Conservation (phyloP, 1,140 invertebrate species). For the Sipha flava region DNA sequence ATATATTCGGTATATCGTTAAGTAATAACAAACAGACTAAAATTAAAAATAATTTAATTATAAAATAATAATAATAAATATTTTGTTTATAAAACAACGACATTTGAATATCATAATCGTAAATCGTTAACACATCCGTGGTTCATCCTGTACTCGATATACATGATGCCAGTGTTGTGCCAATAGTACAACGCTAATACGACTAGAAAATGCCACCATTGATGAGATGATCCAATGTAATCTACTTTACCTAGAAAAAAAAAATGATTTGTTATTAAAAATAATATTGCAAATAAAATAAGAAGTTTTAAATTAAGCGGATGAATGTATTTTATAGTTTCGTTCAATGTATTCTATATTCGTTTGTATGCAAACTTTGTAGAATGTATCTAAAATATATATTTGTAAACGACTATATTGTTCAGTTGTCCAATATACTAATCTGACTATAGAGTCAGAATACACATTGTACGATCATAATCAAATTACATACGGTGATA, state of each 20-base stretch:
- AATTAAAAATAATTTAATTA: neutral
- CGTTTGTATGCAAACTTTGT: no score
- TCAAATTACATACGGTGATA: no score
- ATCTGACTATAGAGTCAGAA: no score
- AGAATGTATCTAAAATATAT: no score
- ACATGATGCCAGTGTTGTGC: slow-evolving; percentile 85
- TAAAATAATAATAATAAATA: neutral
- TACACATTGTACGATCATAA: no score
- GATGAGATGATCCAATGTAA: slow-evolving; percentile 87
- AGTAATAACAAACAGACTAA: neutral
- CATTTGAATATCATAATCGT: slow-evolving; percentile 37
- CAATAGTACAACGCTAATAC: slow-evolving; percentile 84
- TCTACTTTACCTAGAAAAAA: slow-evolving; percentile 66
- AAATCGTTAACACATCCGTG: slow-evolving; percentile 62
- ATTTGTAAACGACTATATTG: no score
- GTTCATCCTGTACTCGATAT: slow-evolving; percentile 73
- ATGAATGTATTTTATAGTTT: no score
- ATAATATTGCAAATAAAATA: neutral
- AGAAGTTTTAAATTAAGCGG: no score
- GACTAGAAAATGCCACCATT: slow-evolving; percentile 90
- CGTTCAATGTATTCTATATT: no score
- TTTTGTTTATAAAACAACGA: neutral
- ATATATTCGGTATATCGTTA: neutral
- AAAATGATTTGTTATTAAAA: neutral
- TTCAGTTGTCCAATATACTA: no score